Base-by-base conservation (phyloP, 2,888 invertebrate genomes). In the Diplolepis rosae region DNA sequence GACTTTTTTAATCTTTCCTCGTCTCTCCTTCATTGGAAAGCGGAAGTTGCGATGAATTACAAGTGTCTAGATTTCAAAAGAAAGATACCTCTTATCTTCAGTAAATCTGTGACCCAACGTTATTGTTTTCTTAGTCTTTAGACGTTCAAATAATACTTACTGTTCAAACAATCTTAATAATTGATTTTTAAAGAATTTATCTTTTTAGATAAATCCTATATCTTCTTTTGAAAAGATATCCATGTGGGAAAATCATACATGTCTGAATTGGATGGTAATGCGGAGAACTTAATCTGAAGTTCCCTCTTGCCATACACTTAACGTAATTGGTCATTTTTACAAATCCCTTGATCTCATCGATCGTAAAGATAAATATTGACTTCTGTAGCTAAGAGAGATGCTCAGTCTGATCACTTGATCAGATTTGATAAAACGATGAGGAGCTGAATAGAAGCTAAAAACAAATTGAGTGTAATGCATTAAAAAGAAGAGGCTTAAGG, bases 1-100 rank as follows among this genome's bases (percentile, higher is more conserved):
- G 39, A 24, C 39, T 61, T 61, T 39, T 61, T 61, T 5, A 61
- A 61, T 39, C 39, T 61, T 7, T 61, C 39, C 39, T 61, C 22
- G 56, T 22, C 56, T 56, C 56, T 13, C n/a, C 24, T 13, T 61
- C 61, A 61, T 61, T 61, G 61, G 61, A 61, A 61, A 61, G 35
- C 61, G 35, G 61, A 61, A 61, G 35, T 61, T 22, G 24, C 2
- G 22, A 61, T 61, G 61, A 61, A 61, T 61, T 61, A 5, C 7
- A 24, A 39, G 39, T 39, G 11, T 18, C 39, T 7, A 35, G 39
- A 61, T 61, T 61, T 61, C 61, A 61, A n/a, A n/a, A n/a, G 39
- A 61, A 39, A 61, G 61, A 61, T 56, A 39, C 32, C 35, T 6
- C 35, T 61, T 61, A 61, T 35, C 32, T 61, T 32, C 11, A 28